Conservation (phyloP, 2,797 vertebrate species). For the Gorsachius magnificus region DNA sequence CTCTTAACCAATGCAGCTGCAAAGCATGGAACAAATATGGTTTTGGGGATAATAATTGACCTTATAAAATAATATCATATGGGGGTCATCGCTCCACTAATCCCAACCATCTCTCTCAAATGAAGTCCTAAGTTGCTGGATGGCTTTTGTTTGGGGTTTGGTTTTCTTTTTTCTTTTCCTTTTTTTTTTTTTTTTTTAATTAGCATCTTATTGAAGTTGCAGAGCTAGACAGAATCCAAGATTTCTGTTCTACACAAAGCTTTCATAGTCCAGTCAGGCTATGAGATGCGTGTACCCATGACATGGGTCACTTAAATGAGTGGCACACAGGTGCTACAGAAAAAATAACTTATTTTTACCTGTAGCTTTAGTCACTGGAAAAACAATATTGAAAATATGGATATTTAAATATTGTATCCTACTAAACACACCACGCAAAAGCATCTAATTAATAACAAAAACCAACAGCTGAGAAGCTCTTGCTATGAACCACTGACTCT, state of each 20-base stretch:
- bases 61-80: not conserved
- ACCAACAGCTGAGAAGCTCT: not conserved
- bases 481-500: not conserved
- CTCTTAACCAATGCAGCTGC: not conserved
- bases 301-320: not conserved
- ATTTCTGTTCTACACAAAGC: not conserved
- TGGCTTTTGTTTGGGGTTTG: not conserved
- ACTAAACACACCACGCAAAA: not conserved
- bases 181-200: not conserved
- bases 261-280: not conserved
- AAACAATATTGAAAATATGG: not conserved
- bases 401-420: not conserved
- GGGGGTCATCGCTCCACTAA: not conserved
- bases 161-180: not conserved
- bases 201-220: not conserved
- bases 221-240: not conserved
- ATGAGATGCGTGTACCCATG: not conserved
- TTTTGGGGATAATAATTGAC: not conserved
- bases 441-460: not conserved
- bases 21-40: not conserved
- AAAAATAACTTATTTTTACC: not conserved
- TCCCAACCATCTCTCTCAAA: not conserved
- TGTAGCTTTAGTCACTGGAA: not conserved
- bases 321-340: not conserved
- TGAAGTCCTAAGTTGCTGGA: not conserved